Evolutionary conservation across 2,888 invertebrate species (phyloP), one percentile per base, ranked within the genome.

Genomic region (Drosophila phalerata): DNA sequence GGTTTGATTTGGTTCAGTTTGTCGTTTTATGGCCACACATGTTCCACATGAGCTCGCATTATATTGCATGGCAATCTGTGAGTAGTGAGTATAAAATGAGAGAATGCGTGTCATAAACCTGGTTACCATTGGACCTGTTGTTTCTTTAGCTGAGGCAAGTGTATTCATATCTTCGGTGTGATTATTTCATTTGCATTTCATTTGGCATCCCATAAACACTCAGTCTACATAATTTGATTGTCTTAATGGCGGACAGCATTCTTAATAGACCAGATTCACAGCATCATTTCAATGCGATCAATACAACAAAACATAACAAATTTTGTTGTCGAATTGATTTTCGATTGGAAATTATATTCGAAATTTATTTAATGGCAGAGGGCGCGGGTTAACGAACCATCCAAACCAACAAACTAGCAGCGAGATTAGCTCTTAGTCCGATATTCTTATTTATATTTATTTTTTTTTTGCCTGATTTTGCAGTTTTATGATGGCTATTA

Each of bases 161-260:
- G 55, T 67, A 64, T 67, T 37, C 10, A 4, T 1, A 3, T n/a
- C 13, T 47, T 61, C 66, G 66, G 32, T 53, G 45, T 57, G 37
- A 19, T 22, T 58, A 28, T 49, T 43, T 37, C 40, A 45, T 64
- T 58, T 42, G 40, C 57, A 69, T 79, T 77, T 58, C 51, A 55
- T 60, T 56, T 32, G 60, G 28, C 55, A 34, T 25, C 40, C 60
- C 68, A 84, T 84, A 84, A 84, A 87, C 75, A 85, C 86, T 72
- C 69, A 49, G 78, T 73, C 70, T 66, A 75, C 85, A 88, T 74
- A 69, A 89, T 85, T 88, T 79, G 71, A 69, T 73, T 69, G 73
- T 64, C 65, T 70, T 74, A 78, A 71, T 75, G 69, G 69, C 13
- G 30, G 37, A 40, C 60, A 34, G 56, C 45, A 61, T 65, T 57